Evolutionary conservation across 2,113 vertebrate genomes (phyloP).

Genomic region (Climacteris rufus): DNA sequence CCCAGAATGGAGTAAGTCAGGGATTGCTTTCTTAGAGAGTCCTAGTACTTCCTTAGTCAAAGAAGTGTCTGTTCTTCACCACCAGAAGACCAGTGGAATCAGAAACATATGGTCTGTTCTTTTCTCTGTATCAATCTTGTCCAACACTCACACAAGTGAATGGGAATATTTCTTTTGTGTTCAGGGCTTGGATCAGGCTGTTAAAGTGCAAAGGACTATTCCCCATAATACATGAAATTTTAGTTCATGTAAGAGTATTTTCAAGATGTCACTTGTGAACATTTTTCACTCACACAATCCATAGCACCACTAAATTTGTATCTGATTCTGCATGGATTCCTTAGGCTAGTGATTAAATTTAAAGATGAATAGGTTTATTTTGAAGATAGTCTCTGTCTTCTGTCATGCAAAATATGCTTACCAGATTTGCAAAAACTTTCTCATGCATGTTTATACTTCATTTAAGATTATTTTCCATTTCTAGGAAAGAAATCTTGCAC

Average conservation of each 20-base stretch:
- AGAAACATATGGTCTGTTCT: constrained; percentile 2
- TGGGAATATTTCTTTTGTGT: not conserved
- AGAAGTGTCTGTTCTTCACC: not conserved
- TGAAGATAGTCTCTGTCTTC: not conserved
- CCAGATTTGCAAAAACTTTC: not conserved
- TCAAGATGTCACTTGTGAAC: not conserved
- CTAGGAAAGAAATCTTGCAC: not conserved
- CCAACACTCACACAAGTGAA: not conserved
- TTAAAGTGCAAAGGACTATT: not conserved
- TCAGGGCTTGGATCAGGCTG: not conserved
- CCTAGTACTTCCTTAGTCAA: not conserved
- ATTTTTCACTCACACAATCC: not conserved
- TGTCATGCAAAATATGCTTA: not conserved
- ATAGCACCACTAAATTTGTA: not conserved
- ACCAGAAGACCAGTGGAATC: not conserved
- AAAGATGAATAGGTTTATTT: not conserved
- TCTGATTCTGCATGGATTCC: not conserved
- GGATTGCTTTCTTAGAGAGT: not conserved
- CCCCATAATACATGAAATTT: not conserved
- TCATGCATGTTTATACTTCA: not conserved
- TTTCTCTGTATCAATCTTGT: not conserved
- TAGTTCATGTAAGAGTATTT: not conserved
- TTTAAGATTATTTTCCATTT: not conserved
- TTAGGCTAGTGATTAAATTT: not conserved
- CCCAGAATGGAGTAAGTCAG: not conserved